Base-by-base conservation (phyloP, 1,140 invertebrate species). In the Stegodyphus dumicola region DNA sequence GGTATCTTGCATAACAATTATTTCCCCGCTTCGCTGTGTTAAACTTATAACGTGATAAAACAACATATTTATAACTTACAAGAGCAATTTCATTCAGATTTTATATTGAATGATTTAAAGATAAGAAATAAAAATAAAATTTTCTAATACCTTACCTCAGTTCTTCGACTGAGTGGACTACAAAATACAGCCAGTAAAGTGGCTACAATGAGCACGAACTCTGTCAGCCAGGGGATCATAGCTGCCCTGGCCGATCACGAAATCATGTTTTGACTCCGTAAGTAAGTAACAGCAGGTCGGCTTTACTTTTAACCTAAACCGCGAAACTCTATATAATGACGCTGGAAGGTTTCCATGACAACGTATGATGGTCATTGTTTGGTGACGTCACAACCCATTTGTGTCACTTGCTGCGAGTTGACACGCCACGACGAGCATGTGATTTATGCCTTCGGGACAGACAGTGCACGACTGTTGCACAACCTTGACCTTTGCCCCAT, bases 301-400 rank as follows among this genome's bases (percentile, higher is more conserved):
- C 17, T 18, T 51, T n/a, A 65, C 65, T 78, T 78, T 65, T 77
- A 66, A 77, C 18, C 54, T 77, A 33, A 33, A 3, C 33, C 48
- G 51, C 65, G 18, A 66, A 70, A 79, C 66, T 69, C 52, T n/a
- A 13, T n/a, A n/a, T 51, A 6, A 33, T 10, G 48, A 71, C 53
- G 77, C 66, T 60, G 56, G 56, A 60, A 70, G 65, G 77, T 80
- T 53, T 11, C 67, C 67, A 80, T 80, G 77, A 53, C 52, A 71
- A 80, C 77, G 52, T 11, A 54, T 78, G 65, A 78, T 67, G 77
- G 65, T 66, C 77, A 67, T 71, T 70, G 65, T 79, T 70, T 13
- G 17, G 77, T 79, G 77, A 80, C 77, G 77, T 80, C 77, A 80
- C 77, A 80, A 71, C 67, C 67, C 52, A 80, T 80, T 80, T 80